Evolutionary conservation across 2,888 invertebrate genomes (phyloP).

Genomic region (Arge pagana): DNA sequence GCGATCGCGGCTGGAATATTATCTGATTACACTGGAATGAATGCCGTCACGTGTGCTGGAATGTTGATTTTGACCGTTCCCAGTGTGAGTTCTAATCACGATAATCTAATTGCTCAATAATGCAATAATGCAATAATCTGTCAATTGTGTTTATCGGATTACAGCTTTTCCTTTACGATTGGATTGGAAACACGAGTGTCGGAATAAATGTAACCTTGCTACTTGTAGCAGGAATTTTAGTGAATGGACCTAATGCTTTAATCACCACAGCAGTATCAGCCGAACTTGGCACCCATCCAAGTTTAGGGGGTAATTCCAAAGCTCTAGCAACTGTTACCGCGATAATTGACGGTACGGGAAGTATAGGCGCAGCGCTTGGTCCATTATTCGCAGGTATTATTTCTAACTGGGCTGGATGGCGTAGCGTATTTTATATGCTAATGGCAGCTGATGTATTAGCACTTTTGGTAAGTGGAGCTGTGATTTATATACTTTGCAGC

Average conservation of each 20-base stretch:
- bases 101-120: not conserved
- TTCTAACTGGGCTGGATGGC: constrained; percentile 72
- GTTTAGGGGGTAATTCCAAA: constrained; percentile 80
- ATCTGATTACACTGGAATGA: constrained; percentile 81
- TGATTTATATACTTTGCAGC: too few relatives aligned
- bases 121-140: not conserved
- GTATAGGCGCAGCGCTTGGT: constrained; percentile 90
- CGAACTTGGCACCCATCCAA: constrained; percentile 88
- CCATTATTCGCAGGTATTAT: constrained; percentile 87
- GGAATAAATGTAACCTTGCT: constrained; percentile 70
- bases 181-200: constrained; percentile 69
- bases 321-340: constrained; percentile 97
- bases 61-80: constrained; percentile 85
- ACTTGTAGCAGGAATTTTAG: constrained; percentile 77
- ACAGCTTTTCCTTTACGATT: constrained; percentile 81
- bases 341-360: constrained; percentile 96
- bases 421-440: constrained; percentile 88
- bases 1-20: constrained; percentile 86
- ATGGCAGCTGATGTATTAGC: constrained; percentile 82
- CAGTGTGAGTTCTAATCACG: constrained; percentile 65
- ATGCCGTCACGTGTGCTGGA: constrained; percentile 82
- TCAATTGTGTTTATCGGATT: constrained; percentile 39
- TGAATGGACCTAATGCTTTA: constrained; percentile 95
- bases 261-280: constrained; percentile 97
- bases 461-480: constrained; percentile 62